A percentile compares a stretch with the other conserved stretches of the same genome.
phyloP scores from a whole-genome alignment of 2,888 invertebrate species.

The Patella ulyssiponensis region DNA sequence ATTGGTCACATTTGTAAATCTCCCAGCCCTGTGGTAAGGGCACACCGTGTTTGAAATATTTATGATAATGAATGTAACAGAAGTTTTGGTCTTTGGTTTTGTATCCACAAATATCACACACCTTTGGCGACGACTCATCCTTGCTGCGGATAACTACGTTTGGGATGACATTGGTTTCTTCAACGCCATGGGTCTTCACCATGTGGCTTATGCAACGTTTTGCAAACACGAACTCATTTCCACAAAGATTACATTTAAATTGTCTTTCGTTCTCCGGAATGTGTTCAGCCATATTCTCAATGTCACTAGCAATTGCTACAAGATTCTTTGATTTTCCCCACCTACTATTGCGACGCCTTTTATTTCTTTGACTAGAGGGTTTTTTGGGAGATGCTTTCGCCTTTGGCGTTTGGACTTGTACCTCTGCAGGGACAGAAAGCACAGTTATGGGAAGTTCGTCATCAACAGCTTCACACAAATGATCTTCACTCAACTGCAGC shows the following conservation, averaged over 20 bases:
- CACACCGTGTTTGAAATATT: constrained; percentile 61
- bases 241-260: constrained; percentile 52
- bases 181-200: constrained; percentile 51
- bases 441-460: constrained; percentile 5
- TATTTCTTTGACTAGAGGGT: constrained; percentile 20
- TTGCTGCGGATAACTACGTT: constrained; percentile 28
- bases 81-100: constrained; percentile 54
- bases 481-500: constrained; percentile 47
- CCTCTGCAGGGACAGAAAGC: constrained; percentile 14
- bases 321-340: not conserved
- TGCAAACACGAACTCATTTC: constrained; percentile 56
- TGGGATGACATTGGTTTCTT: constrained; percentile 40
- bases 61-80: constrained; percentile 63
- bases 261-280: constrained; percentile 39
- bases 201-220: constrained; percentile 55
- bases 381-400: constrained; percentile 25
- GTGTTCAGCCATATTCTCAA: constrained; percentile 33
- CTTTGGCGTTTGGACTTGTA: constrained; percentile 24
- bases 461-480: constrained; percentile 23
- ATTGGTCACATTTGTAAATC: constrained; percentile 58
- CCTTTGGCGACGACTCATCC: constrained; percentile 35
- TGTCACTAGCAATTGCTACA: constrained; percentile 12
- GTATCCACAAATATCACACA: constrained; percentile 64
- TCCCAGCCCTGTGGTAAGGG: constrained; percentile 61
- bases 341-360: not conserved